phyloP scores from a whole-genome alignment of 2,888 invertebrate genomes.

The Dasypolia templi region DNA sequence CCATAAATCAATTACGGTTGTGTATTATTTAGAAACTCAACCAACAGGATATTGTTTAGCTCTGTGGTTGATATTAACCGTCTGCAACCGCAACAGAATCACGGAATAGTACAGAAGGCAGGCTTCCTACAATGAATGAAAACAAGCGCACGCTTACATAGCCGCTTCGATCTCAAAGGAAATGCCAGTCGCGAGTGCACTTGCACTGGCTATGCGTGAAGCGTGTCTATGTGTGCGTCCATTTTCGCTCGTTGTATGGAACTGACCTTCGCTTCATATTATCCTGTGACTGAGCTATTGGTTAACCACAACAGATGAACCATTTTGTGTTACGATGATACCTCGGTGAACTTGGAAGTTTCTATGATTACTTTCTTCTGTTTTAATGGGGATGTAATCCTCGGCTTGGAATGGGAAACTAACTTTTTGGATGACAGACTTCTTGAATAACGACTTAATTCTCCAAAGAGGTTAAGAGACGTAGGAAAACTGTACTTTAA shows the following conservation, averaged over 20 bases:
- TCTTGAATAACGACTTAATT: neutral
- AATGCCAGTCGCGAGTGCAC: neutral
- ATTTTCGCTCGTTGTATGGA: neutral
- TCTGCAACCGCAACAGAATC: conserved; percentile 23
- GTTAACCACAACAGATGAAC: conserved; percentile 36
- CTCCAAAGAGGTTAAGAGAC: neutral
- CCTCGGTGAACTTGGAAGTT: conserved; percentile 1
- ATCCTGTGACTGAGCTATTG: neutral
- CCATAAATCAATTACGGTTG: conserved; percentile 59
- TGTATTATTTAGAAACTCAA: conserved; percentile 48
- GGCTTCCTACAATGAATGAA: neutral
- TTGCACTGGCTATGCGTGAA: neutral
- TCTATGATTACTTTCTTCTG: neutral
- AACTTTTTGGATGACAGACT: neutral
- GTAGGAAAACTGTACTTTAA: neutral
- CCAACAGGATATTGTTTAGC: conserved; percentile 56
- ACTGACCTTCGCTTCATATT: neutral
- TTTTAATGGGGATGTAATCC: neutral
- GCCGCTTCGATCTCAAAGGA: neutral
- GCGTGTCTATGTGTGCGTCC: neutral
- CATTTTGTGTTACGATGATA: conserved; percentile 32
- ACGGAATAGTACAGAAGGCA: conserved; percentile 13
- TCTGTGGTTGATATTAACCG: conserved; percentile 27
- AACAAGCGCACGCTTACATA: neutral
- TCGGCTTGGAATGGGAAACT: too few relatives aligned